phyloP scores from a whole-genome alignment of 1,140 invertebrate genomes.

The Rhynchophorus ferrugineus region DNA sequence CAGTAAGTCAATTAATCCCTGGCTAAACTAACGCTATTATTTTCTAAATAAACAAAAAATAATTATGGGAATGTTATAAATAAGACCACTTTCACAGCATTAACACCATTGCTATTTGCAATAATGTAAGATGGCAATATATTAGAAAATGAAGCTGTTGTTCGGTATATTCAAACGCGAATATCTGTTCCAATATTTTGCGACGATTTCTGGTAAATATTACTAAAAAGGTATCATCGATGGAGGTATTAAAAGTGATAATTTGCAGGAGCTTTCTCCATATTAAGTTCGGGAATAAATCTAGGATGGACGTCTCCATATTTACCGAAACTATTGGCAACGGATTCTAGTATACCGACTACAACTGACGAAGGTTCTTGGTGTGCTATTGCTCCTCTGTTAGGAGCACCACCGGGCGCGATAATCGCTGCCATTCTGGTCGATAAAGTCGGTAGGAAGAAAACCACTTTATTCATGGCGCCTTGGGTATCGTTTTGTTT shows the following conservation, averaged over 20 bases:
- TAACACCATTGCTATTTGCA: no score
- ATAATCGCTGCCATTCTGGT: constrained; percentile 43
- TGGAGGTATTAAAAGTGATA: no score
- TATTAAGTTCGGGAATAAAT: constrained; percentile 32
- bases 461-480: constrained; percentile 52
- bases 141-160: constrained; percentile 7
- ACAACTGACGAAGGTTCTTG: constrained; percentile 54
- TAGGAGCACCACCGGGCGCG: constrained; percentile 45
- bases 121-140: no score
- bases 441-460: constrained; percentile 58
- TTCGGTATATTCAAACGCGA: constrained; percentile 13
- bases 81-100: no score
- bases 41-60: no score
- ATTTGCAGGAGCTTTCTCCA: constrained; percentile 28
- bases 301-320: constrained; percentile 37
- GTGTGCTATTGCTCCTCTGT: constrained; percentile 44
- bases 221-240: no score
- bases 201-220: constrained; percentile 30
- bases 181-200: constrained; percentile 29
- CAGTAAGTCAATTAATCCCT: no score
- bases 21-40: no score
- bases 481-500: constrained; percentile 57
- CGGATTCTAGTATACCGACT: constrained; percentile 41
- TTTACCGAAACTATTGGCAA: constrained; percentile 29
- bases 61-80: no score